These are phyloP conservation scores for Chaenodraco wilsoni DNA, from an alignment of 2,797 vertebrate species.

Conservation along the genomic window DNA sequence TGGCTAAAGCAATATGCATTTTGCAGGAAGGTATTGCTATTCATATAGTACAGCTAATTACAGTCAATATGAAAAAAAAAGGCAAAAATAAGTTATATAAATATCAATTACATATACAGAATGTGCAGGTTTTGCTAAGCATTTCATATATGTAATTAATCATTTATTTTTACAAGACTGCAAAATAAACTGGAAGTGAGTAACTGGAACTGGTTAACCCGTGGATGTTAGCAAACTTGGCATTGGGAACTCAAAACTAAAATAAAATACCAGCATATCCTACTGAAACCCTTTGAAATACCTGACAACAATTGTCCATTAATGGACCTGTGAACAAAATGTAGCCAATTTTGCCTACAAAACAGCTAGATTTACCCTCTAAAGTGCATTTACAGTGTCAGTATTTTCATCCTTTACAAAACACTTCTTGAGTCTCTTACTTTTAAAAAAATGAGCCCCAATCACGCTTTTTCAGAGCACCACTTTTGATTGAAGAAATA, in stretches of 20 bases:
- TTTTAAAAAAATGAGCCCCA: conserved; percentile 30
- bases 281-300: conserved; percentile 71
- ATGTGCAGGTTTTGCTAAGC: conserved; percentile 95
- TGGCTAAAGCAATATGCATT: conserved; percentile 93
- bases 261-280: conserved; percentile 72
- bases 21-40: conserved; percentile 93
- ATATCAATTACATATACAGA: conserved; percentile 99
- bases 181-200: conserved; percentile 71
- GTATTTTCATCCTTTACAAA: conserved; percentile 78
- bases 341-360: conserved; percentile 72
- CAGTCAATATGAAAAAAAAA: conserved; percentile 91
- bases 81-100: conserved; percentile 99
- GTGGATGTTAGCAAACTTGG: conserved; percentile 86
- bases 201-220: conserved; percentile 76
- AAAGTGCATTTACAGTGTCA: conserved; percentile 90
- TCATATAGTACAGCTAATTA: conserved; percentile 99
- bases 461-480: conserved; percentile 63
- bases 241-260: conserved; percentile 76
- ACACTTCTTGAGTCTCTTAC: conserved; percentile 60
- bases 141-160: conserved; percentile 92
- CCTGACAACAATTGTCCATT: conserved; percentile 70
- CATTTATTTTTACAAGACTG: conserved; percentile 66
- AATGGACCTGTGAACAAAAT: conserved; percentile 62
- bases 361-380: conserved; percentile 80
- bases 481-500: conserved; percentile 71